Base-by-base conservation (phyloP, 2,888 invertebrate genomes). In the Drosophila lutescens region DNA sequence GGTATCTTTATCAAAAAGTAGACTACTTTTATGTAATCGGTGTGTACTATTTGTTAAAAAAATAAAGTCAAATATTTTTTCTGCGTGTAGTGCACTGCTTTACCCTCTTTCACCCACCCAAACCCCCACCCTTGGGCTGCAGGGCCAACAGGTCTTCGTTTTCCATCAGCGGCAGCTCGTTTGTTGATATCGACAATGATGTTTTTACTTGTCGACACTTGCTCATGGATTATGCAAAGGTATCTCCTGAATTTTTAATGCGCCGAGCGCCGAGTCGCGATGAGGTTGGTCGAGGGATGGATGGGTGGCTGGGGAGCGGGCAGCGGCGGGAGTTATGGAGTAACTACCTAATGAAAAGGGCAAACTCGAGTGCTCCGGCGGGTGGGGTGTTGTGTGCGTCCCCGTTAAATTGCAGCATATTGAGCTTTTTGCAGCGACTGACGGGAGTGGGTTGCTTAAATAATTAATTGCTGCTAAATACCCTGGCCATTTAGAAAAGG, bases 171-270 rank as follows among this genome's bases (percentile, higher is more conserved):
- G 40, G 36, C 38, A 34, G 50, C 41, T 46, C 58, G 58, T 57
- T 74, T 84, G 86, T 78, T 88, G 87, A 70, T 79, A 82, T 87
- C 79, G 76, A 34, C 80, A 74, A 80, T 79, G 76, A 77, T 80
- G 77, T 78, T 79, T 82, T 89, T 83, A 86, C 84, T 83, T 84
- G 80, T 88, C 88, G 91, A 87, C 90, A 90, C 84, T 88, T 88
- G 79, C 86, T 90, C 87, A 90, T 90, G 81, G 91, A 90, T 90
- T 90, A 90, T 90, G 91, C 90, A 89, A 75, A 86, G 87, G 84
- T 85, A 89, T 88, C 89, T 89, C 65, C 72, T 90, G 85, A 88
- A 91, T 91, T 84, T 89, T 89, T 90, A 91, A 90, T 90, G 78
- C 61, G 59, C 63, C 54, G 74, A 80, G 78, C 76, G 71, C 75